These are phyloP conservation scores for Euura saliciscinereae DNA, from an alignment of 1,140 invertebrate genomes.

Conservation along the genomic window DNA sequence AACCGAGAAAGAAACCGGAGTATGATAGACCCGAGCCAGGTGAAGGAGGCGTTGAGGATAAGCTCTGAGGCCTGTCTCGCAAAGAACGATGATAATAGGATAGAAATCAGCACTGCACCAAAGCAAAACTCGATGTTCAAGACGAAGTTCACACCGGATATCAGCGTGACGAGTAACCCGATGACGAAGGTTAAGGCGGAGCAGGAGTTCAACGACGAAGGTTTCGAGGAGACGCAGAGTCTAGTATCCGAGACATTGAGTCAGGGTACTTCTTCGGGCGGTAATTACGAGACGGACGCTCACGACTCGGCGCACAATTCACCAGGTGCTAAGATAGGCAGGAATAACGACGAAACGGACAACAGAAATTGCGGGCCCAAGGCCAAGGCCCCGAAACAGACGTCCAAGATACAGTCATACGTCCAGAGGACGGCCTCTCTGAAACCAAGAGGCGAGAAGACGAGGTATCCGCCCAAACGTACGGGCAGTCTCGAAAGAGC, in stretches of 20 bases:
- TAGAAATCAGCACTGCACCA: constrained; percentile 12
- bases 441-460: constrained; percentile 26
- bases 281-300: constrained; percentile 69
- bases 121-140: constrained; percentile 40
- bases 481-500: constrained; percentile 41
- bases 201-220: constrained; percentile 82
- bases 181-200: constrained; percentile 57
- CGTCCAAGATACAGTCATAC: constrained; percentile 23
- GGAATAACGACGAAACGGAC: constrained; percentile 11
- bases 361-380: constrained; percentile 2
- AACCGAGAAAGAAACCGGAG: constrained; percentile 56
- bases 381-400: constrained; percentile 21
- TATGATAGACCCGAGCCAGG: constrained; percentile 61
- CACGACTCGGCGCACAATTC: constrained; percentile 59
- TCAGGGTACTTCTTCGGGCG: constrained; percentile 75
- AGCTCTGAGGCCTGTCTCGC: neutral
- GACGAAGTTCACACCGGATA: constrained; percentile 55
- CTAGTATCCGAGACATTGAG: constrained; percentile 84
- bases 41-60: constrained; percentile 24
- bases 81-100: neutral
- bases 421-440: constrained; percentile 16
- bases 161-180: constrained; percentile 47
- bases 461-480: constrained; percentile 48
- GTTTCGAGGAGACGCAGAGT: constrained; percentile 88
- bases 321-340: constrained; percentile 42